Percentiles rank a stretch among this genome's conserved stretches.
Evolutionary conservation across 2,797 vertebrate species (phyloP).

Genomic region (Leptodactylus fallax): DNA sequence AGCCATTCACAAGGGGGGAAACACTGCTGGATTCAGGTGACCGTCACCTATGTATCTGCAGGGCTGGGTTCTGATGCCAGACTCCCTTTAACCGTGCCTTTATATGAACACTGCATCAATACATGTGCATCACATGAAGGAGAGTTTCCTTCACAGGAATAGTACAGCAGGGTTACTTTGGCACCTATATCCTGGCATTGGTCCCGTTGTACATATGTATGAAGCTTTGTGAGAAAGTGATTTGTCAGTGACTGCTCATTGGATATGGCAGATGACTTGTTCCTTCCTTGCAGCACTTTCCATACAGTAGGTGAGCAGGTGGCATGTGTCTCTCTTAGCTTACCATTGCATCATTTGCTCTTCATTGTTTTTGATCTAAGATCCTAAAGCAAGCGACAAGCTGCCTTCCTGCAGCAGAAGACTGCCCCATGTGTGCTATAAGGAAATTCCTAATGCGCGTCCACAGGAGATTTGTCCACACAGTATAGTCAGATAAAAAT

Average conservation of each 20-base stretch:
- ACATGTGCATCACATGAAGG: too few species aligned
- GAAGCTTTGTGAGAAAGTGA: too few species aligned
- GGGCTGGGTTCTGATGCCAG: too few species aligned
- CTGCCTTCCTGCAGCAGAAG: not conserved
- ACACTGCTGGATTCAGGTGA: too few species aligned
- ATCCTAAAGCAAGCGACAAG: not conserved
- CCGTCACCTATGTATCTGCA: too few species aligned
- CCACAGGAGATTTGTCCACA: not conserved
- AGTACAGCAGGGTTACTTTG: not conserved
- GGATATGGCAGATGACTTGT: not conserved
- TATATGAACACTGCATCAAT: too few species aligned
- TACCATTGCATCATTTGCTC: not conserved
- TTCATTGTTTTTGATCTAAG: not conserved
- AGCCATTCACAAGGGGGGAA: too few species aligned
- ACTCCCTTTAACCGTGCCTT: too few species aligned
- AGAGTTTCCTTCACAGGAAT: not conserved
- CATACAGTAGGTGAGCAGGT: not conserved
- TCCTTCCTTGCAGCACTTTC: not conserved
- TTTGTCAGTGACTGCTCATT: not conserved
- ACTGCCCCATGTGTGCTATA: not conserved
- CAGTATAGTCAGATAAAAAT: constrained; percentile 10
- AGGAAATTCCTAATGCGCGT: not conserved
- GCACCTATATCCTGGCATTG: not conserved
- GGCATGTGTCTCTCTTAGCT: too few species aligned
- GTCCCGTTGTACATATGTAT: not conserved